Conservation (phyloP, 2,797 vertebrate species). For the Pyrrhura leucotis region DNA sequence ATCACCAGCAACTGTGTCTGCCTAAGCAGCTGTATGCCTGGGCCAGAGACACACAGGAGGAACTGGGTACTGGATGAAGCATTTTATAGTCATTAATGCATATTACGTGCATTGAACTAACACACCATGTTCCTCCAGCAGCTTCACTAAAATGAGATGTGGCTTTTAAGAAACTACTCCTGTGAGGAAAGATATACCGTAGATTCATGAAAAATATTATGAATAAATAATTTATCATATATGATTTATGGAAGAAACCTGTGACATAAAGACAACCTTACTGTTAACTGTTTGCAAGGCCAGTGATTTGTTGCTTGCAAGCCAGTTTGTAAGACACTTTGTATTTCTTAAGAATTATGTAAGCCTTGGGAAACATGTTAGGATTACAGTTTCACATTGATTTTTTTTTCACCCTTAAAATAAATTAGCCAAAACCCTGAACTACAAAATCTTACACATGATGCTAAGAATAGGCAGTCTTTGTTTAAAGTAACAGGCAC, state of each 20-base stretch:
- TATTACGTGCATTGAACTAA: background rate
- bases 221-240: background rate
- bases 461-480: background rate
- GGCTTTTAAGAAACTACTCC: background rate
- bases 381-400: background rate
- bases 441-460: background rate
- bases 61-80: background rate
- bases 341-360: background rate
- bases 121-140: background rate
- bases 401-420: background rate
- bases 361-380: background rate
- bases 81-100: accelerated
- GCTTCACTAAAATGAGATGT: background rate
- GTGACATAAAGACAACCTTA: background rate
- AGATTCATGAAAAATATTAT: background rate
- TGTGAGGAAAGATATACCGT: background rate
- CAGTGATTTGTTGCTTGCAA: background rate
- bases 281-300: background rate
- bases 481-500: background rate
- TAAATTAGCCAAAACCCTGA: background rate
- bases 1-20: background rate
- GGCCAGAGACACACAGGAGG: background rate
- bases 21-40: background rate
- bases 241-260: background rate
- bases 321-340: background rate